Evolutionary conservation across 2,888 invertebrate species (phyloP).

Genomic region (Leptopilina drosophilae): DNA sequence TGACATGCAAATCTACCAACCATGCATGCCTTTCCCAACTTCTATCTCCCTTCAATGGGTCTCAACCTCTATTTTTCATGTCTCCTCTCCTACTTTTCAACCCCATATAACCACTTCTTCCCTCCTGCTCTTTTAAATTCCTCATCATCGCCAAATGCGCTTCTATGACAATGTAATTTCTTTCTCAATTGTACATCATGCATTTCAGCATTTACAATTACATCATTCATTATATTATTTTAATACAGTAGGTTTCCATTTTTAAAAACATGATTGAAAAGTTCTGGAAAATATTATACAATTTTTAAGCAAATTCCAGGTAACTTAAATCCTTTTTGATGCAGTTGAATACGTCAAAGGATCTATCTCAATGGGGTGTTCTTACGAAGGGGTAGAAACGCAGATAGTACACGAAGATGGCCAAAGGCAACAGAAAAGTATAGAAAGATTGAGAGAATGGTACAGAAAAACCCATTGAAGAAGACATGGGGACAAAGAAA

Average conservation of each 20-base stretch:
- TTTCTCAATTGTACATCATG: constrained; percentile 29
- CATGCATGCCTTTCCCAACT: constrained; percentile 62
- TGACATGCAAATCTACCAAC: constrained; percentile 74
- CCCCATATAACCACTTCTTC: background rate
- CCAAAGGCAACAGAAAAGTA: constrained; percentile 19
- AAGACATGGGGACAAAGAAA: constrained; percentile 52
- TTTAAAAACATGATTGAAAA: background rate
- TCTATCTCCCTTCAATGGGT: constrained; percentile 11
- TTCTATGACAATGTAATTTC: constrained; percentile 32
- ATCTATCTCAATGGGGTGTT: constrained; percentile 48
- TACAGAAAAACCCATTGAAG: constrained; percentile 47
- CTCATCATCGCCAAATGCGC: constrained; percentile 39
- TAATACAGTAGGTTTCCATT: background rate
- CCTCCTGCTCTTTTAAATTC: background rate
- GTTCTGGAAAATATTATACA: constrained; percentile 12
- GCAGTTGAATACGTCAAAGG: constrained; percentile 58
- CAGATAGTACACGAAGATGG: constrained; percentile 47
- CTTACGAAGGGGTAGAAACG: constrained; percentile 50
- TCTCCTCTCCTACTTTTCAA: constrained; percentile 10
- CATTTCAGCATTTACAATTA: constrained; percentile 14
- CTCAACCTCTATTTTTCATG: constrained; percentile 16
- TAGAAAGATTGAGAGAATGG: constrained; percentile 25
- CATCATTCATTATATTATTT: constrained; percentile 1
- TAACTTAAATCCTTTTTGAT: constrained; percentile 61
- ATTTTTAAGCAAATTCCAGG: constrained; percentile 47